Base-by-base conservation (phyloP, 1,140 invertebrate species). In the Ceratosolen solmsi region DNA sequence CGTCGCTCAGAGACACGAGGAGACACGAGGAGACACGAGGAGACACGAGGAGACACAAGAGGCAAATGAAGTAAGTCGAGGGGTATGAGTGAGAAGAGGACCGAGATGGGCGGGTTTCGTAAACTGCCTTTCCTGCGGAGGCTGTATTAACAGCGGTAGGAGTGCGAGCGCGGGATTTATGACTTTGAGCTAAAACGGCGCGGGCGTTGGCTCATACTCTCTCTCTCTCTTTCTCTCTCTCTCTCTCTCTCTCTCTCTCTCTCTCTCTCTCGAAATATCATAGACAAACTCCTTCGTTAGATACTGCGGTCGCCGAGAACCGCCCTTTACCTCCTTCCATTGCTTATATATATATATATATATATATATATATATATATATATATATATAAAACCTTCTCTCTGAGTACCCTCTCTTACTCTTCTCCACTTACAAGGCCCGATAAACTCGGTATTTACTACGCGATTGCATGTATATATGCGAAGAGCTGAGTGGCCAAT, bases 201-300 rank as follows among this genome's bases (percentile, higher is more conserved):
- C 65, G 30, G 41, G 33, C 20, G 2, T 13, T 27, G 7, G 22
- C 20, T 36, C 13, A 2, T 2, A 36, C 54, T 22, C 22, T 22
- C 11, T 30, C 46, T 54, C 71, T 73, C 71, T 46, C 46, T 51
- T n/a, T 49, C 46, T 58, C 51, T 36, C 72, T 58, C 49, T 56
- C 49, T 56, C 51, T 56, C 72, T 54, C 51, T 2, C 51, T 54
- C 51, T 49, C 46, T 38, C 27, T 15, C 51, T 54, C 56, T 84
- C 85, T 85, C 84, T 0, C 36, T 11, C 22, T 46, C 79, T 86
- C 87, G 87, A 87, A 89, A 90, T 89, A 89, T 87, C 86, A 89
- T 89, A 90, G 89, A 89, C 88, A 89, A 89, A 90, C 88, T 88
- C 87, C 84, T 86, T 82, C 83, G 84, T 84, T 82, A 84, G 84